Conservation (phyloP, 37 sponge, comb jelly and placozoan species). For the Tethya wilhelma region DNA sequence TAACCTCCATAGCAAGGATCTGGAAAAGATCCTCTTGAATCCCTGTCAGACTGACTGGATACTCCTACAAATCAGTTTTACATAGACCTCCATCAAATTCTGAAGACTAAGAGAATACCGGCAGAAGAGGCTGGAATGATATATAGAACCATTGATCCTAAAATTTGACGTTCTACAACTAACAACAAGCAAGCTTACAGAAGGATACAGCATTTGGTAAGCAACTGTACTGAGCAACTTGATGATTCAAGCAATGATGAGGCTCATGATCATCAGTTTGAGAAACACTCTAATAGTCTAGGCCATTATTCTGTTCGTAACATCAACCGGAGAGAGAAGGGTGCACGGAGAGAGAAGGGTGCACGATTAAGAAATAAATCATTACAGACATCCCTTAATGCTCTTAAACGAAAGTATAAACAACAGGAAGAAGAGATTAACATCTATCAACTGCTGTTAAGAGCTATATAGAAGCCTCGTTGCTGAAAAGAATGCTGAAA, state of each 20-base stretch:
- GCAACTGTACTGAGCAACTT: background rate
- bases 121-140: background rate
- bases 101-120: background rate
- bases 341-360: no score
- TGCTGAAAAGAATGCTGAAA: background rate
- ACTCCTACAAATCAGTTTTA: background rate
- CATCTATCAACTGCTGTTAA: background rate
- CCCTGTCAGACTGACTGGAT: background rate
- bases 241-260: background rate
- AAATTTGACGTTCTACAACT: background rate
- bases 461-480: background rate
- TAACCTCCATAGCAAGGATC: background rate
- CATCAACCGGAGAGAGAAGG: background rate
- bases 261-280: background rate
- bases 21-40: background rate
- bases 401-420: background rate
- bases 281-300: background rate
- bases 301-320: background rate
- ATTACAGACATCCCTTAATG: background rate
- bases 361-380: no score
- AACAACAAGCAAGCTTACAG: background rate
- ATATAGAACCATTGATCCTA: background rate
- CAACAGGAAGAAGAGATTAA: background rate
- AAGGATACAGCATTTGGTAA: background rate
- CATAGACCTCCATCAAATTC: background rate